Percentiles rank a stretch among this genome's conserved stretches.
Evolutionary conservation across 2,797 vertebrate genomes (phyloP).

Genomic region (Pelochelys cantorii): DNA sequence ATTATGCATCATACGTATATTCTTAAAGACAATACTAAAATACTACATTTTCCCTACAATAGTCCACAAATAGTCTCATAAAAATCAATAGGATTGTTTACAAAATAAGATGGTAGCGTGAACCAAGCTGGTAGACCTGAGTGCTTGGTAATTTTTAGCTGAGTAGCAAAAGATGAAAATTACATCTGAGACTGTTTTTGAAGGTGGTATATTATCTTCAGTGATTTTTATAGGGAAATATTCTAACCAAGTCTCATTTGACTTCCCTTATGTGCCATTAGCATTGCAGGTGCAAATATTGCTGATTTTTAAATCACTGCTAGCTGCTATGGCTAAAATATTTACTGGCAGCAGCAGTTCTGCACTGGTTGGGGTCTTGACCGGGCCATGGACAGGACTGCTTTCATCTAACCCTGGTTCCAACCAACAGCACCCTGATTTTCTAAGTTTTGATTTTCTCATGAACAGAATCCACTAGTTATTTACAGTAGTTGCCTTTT

Average conservation of each 20-base stretch:
- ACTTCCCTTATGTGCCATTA: neutral
- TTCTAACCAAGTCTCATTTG: neutral
- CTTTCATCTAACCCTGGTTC: conserved; percentile 6
- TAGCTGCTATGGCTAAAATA: neutral
- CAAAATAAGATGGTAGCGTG: neutral
- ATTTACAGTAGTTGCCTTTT: neutral
- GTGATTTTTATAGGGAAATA: neutral
- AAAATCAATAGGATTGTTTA: neutral
- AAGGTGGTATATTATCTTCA: neutral
- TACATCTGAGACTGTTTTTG: neutral
- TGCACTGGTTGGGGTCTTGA: neutral
- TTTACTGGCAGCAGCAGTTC: neutral
- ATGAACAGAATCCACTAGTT: neutral
- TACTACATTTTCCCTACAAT: neutral
- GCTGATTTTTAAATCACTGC: neutral
- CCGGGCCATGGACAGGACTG: rapidly evolving
- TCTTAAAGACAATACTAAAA: too few species aligned
- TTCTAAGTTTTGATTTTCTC: neutral
- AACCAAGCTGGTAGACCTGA: neutral
- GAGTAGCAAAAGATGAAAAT: neutral
- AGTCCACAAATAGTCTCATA: neutral
- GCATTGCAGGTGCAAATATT: neutral
- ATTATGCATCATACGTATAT: too few species aligned
- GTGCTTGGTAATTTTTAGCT: neutral
- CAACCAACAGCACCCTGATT: neutral